Conservation (phyloP, 1,140 invertebrate species). For the Halesus radiatus region DNA sequence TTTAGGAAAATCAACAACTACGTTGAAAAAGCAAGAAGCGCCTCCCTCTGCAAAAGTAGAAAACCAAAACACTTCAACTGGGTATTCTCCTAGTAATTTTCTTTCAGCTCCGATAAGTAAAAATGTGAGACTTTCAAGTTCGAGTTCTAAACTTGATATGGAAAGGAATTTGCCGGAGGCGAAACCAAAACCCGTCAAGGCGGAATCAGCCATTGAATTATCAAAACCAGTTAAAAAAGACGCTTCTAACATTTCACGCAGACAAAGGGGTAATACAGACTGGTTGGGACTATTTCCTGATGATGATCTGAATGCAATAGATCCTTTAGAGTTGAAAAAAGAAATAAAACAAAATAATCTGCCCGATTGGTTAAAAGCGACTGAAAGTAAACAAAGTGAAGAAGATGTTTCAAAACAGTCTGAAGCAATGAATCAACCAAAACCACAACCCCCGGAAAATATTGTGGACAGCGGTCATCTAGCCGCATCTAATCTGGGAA, state of each 20-base stretch:
- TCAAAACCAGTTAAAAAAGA: constrained; percentile 27
- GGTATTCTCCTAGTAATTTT: constrained; percentile 23
- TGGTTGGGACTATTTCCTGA: constrained; percentile 52
- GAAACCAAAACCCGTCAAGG: constrained; percentile 30
- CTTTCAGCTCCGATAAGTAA: constrained; percentile 1
- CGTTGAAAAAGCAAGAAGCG: constrained; percentile 11
- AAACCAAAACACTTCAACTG: constrained; percentile 14
- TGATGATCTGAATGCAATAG: constrained; percentile 34
- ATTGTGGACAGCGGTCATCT: neutral
- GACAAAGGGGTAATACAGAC: constrained; percentile 48
- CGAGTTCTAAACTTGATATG: constrained; percentile 4
- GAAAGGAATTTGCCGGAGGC: constrained; percentile 10
- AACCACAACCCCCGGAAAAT: neutral
- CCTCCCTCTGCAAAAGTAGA: constrained; percentile 1
- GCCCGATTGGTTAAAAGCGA: constrained; percentile 30
- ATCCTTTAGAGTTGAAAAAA: constrained; percentile 19
- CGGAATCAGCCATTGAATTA: constrained; percentile 25
- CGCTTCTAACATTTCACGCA: constrained; percentile 17
- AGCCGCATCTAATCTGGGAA: neutral
- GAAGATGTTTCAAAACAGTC: neutral
- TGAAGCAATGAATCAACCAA: neutral
- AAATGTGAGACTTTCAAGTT: constrained; percentile 25
- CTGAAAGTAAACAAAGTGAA: constrained; percentile 2
- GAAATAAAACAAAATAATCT: constrained; percentile 5
- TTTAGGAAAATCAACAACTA: constrained; percentile 43